Conservation (phyloP, 2,888 invertebrate species). For the Argyra leucocephala region DNA sequence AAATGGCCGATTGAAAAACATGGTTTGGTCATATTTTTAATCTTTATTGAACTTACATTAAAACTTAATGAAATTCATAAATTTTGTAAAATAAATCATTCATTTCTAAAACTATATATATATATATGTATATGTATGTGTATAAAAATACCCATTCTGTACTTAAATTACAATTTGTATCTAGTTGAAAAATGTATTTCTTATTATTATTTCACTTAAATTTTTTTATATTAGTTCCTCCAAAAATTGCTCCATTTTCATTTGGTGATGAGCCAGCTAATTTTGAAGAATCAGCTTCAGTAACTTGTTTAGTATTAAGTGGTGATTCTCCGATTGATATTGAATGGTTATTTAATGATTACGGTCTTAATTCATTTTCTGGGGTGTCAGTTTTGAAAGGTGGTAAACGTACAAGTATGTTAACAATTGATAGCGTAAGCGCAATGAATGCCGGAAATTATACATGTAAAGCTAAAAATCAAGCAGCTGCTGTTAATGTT, state of each 20-base stretch:
- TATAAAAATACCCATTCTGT: too few relatives aligned
- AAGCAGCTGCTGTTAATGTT: slow-evolving; percentile 50
- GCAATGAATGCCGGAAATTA: slow-evolving; percentile 56
- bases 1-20: too few relatives aligned
- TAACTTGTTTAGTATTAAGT: slow-evolving; percentile 52
- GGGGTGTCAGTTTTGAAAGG: slow-evolving; percentile 50
- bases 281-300: slow-evolving; percentile 51
- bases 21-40: too few relatives aligned
- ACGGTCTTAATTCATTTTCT: slow-evolving; percentile 37
- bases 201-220: too few relatives aligned
- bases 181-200: too few relatives aligned
- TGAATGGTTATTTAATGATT: slow-evolving; percentile 49
- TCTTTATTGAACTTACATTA: too few relatives aligned
- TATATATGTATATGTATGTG: too few relatives aligned
- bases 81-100: too few relatives aligned
- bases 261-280: slow-evolving; percentile 54
- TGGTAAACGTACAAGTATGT: slow-evolving; percentile 56
- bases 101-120: too few relatives aligned
- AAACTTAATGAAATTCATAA: too few relatives aligned
- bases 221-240: slow-evolving; percentile 40
- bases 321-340: slow-evolving; percentile 59
- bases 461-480: slow-evolving; percentile 60
- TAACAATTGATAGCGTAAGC: slow-evolving; percentile 49
- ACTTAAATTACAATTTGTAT: slow-evolving; percentile 5
- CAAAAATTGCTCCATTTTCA: slow-evolving; percentile 49